These are phyloP conservation scores for Athripsodes cinereus DNA, from an alignment of 2,888 invertebrate species.

Conservation along the genomic window DNA sequence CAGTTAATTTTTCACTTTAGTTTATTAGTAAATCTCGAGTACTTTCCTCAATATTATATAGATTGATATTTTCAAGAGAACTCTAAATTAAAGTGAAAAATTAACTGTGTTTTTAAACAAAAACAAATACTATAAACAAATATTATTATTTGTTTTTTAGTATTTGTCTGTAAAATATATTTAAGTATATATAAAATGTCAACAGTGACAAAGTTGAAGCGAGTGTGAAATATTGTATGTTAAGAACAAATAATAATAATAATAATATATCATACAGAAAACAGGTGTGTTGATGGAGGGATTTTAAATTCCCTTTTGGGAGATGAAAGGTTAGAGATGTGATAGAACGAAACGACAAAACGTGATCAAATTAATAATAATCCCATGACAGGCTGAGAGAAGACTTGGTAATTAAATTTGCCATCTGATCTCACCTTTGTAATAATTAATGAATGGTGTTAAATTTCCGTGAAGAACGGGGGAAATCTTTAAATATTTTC, in stretches of 20 bases:
- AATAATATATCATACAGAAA: neutral
- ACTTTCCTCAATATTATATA: no score
- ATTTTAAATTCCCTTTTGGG: neutral
- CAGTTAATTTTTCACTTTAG: no score
- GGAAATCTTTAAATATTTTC: neutral
- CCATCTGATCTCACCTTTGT: conserved; percentile 4
- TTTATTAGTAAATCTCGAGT: no score
- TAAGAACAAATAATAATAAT: neutral
- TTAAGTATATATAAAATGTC: no score
- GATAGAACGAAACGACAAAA: neutral
- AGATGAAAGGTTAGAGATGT: neutral
- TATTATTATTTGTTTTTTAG: no score
- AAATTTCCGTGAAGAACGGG: neutral
- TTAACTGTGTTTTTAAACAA: no score
- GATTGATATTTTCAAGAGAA: no score
- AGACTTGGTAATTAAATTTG: conserved; percentile 7
- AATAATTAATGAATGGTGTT: conserved; percentile 6
- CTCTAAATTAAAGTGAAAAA: no score
- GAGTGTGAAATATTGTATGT: no score
- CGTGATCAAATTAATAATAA: conserved; percentile 8
- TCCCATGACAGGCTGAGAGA: conserved; percentile 5
- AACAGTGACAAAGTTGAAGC: no score
- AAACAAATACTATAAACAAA: no score
- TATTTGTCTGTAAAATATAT: no score
- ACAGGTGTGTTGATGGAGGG: neutral